Conservation (phyloP, 2,797 vertebrate genomes). For the Hapalemur alaotrensis region DNA sequence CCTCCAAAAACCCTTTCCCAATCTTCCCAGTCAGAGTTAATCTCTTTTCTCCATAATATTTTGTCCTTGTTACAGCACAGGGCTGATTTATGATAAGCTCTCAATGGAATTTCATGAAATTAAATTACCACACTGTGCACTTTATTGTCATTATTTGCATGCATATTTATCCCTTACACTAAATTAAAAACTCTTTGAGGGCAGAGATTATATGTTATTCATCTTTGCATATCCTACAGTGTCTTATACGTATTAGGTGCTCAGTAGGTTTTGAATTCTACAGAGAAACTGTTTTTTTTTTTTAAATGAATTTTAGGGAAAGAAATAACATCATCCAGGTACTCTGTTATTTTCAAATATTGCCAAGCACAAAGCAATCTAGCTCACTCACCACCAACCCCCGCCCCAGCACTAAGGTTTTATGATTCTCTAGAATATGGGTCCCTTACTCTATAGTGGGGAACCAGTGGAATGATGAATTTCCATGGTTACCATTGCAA, state of each 20-base stretch:
- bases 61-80: not conserved
- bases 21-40: not conserved
- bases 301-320: constrained; percentile 20
- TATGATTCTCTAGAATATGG: not conserved
- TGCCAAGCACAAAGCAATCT: not conserved
- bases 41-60: not conserved
- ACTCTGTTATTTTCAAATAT: constrained; percentile 56
- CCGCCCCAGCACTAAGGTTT: not conserved
- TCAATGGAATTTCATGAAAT: not conserved
- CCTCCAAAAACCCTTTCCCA: constrained; percentile 25
- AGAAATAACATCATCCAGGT: not conserved
- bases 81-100: not conserved
- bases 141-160: not conserved
- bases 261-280: constrained; percentile 13
- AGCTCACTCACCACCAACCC: not conserved
- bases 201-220: not conserved
- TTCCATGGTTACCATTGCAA: not conserved
- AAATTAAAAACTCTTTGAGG: constrained; percentile 17
- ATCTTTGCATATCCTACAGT: constrained; percentile 5
- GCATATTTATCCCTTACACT: not conserved
- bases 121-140: not conserved
- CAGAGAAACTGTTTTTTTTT: not conserved
- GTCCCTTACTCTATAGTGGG: not conserved
- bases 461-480: not conserved
- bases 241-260: not conserved